Evolutionary conservation across 2,113 vertebrate genomes (phyloP), one percentile per base, ranked within the genome.

Genomic region (Aramus guarauna): DNA sequence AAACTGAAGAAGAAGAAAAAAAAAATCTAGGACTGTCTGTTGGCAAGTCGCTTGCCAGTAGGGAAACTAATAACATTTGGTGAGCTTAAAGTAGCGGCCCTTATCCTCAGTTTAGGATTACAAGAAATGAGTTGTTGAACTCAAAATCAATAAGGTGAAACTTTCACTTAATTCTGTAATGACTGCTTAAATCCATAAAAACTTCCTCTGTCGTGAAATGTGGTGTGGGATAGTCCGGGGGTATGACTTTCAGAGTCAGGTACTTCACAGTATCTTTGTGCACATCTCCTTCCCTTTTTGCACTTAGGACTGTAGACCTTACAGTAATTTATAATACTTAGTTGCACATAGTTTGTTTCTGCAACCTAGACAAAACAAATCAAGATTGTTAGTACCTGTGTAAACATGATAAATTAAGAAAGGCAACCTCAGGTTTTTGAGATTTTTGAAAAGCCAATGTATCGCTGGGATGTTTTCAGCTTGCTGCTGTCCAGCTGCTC

Each of bases 401-500:
- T 86, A 74, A 71, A 64, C 15, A 4, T 62, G 62, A 59, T 60
- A 67, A 52, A 39, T 6, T 53, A 23, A 2, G 1, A 19, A 73
- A 86, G 76, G 29, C 36, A 55, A 79, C 24, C 26, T 37, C 6
- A 3, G 16, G 27, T 78, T 39, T 66, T 63, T 53, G 15, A 53
- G 16, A 11, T 30, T 88, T 95, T 88, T 76, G 74, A 69, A 85
- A 82, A 92, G 73, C 15, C 20, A 1, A 4, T 6, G 18, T 68
- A 30, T 43, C 76, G 39, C 67, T 88, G 59, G 27, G 47, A 13
- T 76, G 36, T 58, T 58, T 63, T 75, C 19, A 77, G 86, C 43
- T 60, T 72, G 47, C 39, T 90, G 50, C 88, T 79, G 66, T 77
- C 80, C 48, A 56, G 62, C 91, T 87, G 36, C 71, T 93, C 79